Percentiles rank a stretch among this genome's conserved stretches.
Conservation (phyloP, 2,797 vertebrate species). For the Monodelphis domestica region DNA sequence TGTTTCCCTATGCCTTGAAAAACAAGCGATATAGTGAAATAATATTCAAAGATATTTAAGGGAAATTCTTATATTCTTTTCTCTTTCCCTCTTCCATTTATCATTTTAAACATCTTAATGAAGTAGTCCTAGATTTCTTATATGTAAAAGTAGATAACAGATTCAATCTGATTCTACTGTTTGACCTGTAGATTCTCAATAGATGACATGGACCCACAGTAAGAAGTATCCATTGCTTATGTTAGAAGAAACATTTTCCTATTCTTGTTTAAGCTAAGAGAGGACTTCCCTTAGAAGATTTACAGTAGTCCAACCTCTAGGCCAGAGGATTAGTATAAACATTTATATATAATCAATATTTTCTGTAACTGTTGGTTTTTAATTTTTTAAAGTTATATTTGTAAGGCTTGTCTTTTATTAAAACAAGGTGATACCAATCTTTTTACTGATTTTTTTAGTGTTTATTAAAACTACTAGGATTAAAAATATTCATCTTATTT, state of each 20-base stretch:
- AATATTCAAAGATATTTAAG: neutral
- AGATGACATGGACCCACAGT: neutral
- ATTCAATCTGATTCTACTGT: neutral
- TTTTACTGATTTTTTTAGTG: conserved; percentile 46
- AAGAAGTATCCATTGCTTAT: neutral
- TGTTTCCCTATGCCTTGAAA: neutral
- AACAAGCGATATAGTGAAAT: neutral
- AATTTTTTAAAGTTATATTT: neutral
- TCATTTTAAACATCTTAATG: conserved; percentile 12
- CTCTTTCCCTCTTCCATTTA: neutral
- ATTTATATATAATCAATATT: neutral
- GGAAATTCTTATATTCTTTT: neutral
- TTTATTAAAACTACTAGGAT: conserved; percentile 53
- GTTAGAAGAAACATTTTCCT: neutral
- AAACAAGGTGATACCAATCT: conserved; percentile 35
- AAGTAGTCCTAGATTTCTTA: neutral
- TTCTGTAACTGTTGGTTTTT: neutral
- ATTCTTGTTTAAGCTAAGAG: conserved; percentile 16
- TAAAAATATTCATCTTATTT: conserved; percentile 45
- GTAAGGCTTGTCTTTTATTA: neutral
- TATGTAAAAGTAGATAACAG: neutral
- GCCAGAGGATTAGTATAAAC: no score
- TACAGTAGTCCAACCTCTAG: neutral
- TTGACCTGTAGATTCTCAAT: neutral
- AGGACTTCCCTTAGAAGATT: no score